Evolutionary conservation across 2,888 invertebrate genomes (phyloP).

Genomic region (Ditylenchus weischeri): DNA sequence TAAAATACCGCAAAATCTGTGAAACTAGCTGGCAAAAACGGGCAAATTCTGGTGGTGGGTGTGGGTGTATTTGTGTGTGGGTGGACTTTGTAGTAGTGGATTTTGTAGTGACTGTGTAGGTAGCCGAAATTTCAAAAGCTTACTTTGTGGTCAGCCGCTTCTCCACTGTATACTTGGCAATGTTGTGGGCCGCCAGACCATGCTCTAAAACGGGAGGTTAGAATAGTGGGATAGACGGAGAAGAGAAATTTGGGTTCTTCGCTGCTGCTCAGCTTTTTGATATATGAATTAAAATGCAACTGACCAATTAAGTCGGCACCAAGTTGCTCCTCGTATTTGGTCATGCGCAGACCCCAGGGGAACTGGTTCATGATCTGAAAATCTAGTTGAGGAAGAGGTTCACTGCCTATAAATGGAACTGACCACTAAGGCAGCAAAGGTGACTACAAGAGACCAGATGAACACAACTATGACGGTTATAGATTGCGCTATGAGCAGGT

Average conservation of each 20-base stretch:
- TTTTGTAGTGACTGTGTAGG: not conserved
- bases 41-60: too few relatives aligned
- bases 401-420: constrained; percentile 11
- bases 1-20: not conserved
- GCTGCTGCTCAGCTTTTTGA: too few relatives aligned
- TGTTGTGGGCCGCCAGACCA: constrained; percentile 49
- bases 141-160: constrained; percentile 47
- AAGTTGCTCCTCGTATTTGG: constrained; percentile 51
- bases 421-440: constrained; percentile 36
- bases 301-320: constrained; percentile 25
- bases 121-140: constrained; percentile 4
- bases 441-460: constrained; percentile 36
- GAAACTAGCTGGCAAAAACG: too few relatives aligned
- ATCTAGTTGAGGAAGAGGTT: not conserved
- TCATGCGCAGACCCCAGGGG: constrained; percentile 46
- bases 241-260: too few relatives aligned
- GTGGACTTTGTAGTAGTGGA: constrained; percentile 1
- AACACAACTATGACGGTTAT: constrained; percentile 34
- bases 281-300: too few relatives aligned
- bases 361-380: constrained; percentile 43
- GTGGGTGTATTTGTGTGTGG: not conserved
- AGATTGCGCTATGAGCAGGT: constrained; percentile 36
- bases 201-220: constrained; percentile 1
- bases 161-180: constrained; percentile 50
- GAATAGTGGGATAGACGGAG: too few relatives aligned